These are phyloP conservation scores for Stegodyphus mimosarum DNA, from an alignment of 1,140 invertebrate species.

Conservation along the genomic window DNA sequence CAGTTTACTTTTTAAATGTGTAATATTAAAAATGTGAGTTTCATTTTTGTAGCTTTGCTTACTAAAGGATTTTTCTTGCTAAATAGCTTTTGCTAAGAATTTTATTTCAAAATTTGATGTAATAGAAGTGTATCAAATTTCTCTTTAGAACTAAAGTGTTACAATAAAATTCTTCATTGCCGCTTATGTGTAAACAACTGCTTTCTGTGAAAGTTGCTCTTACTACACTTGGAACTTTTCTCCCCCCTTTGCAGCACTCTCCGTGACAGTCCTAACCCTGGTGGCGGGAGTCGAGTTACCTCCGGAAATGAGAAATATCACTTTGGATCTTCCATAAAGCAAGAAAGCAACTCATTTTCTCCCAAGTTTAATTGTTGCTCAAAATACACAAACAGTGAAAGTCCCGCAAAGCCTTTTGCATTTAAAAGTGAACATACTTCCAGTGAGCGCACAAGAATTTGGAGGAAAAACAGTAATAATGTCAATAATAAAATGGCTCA, in stretches of 20 bases:
- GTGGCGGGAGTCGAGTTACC: slow-evolving; percentile 63
- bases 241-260: slow-evolving; percentile 65
- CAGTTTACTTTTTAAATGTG: too few species aligned
- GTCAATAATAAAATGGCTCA: not conserved
- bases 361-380: slow-evolving; percentile 42
- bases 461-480: slow-evolving; percentile 30
- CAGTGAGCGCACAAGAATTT: slow-evolving; percentile 7
- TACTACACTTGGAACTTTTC: slow-evolving; percentile 28
- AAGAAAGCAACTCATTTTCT: slow-evolving; percentile 20
- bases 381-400: slow-evolving; percentile 24
- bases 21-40: too few species aligned
- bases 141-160: too few species aligned
- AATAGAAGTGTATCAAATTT: too few species aligned
- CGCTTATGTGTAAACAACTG: slow-evolving; percentile 26
- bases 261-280: slow-evolving; percentile 67
- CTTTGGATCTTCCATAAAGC: slow-evolving; percentile 2
- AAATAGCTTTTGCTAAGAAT: too few species aligned
- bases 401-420: slow-evolving; percentile 5
- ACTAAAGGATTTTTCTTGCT: too few species aligned
- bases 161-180: not conserved
- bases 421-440: slow-evolving; percentile 22
- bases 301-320: slow-evolving; percentile 18
- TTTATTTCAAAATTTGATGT: too few species aligned
- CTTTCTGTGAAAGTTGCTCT: slow-evolving; percentile 40
- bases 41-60: too few species aligned